Percentiles rank a stretch among this genome's conserved stretches.
Conservation (phyloP, 2,888 invertebrate species). For the Patella depressa region DNA sequence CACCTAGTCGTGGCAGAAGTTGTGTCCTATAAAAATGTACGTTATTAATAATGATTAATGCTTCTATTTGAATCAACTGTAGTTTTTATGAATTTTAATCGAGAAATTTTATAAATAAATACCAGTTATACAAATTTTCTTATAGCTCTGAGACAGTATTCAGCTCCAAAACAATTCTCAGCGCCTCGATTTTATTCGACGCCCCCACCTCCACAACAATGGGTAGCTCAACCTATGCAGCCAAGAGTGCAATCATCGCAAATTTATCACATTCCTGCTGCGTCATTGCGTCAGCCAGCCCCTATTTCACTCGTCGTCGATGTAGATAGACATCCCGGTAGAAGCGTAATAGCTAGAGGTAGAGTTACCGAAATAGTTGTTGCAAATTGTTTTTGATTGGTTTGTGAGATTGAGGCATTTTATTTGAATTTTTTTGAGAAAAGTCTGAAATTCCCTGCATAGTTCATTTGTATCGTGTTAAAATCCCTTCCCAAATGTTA, state of each 20-base stretch:
- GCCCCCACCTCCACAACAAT: conserved; percentile 13
- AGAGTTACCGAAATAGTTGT: conserved; percentile 13
- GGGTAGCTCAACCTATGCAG: not conserved
- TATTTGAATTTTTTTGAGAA: not conserved
- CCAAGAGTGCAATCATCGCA: not conserved
- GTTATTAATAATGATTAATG: too few relatives aligned
- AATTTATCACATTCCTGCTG: conserved; percentile 16
- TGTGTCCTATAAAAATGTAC: too few relatives aligned
- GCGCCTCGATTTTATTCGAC: not conserved
- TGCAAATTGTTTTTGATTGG: conserved; percentile 10
- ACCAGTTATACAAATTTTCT: too few relatives aligned
- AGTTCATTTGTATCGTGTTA: not conserved
- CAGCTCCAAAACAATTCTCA: too few relatives aligned
- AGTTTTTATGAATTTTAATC: too few relatives aligned
- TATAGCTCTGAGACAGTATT: too few relatives aligned
- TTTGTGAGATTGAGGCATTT: not conserved
- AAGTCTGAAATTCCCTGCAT: conserved; percentile 10
- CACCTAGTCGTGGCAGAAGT: too few relatives aligned
- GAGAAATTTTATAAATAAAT: too few relatives aligned
- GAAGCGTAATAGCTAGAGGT: conserved; percentile 41
- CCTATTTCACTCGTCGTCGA: conserved; percentile 45
- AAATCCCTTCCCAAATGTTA: not conserved
- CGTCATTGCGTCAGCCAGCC: conserved; percentile 35
- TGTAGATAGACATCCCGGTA: conserved; percentile 43
- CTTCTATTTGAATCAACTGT: too few relatives aligned